Conservation (phyloP, 2,113 vertebrate species). For the Lepus timidus region DNA sequence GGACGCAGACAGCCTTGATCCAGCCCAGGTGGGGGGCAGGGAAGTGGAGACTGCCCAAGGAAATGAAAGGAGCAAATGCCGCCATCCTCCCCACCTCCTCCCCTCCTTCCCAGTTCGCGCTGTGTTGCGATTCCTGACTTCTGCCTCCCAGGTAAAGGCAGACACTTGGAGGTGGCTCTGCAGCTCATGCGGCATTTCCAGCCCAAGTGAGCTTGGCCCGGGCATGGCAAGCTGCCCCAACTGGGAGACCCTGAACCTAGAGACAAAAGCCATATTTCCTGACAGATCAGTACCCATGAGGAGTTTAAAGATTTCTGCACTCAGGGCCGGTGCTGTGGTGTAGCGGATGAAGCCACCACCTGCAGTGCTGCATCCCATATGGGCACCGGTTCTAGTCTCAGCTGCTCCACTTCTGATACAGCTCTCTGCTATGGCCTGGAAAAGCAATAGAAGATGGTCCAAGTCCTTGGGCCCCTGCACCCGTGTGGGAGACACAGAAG, state of each 20-base stretch:
- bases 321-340: no score
- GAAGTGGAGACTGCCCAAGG: conserved; percentile 49
- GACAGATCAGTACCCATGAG: not conserved
- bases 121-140: conserved; percentile 52
- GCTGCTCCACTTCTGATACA: no score
- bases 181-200: conserved; percentile 45
- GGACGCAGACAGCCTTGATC: conserved; percentile 71
- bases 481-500: no score
- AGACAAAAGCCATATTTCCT: conserved; percentile 14
- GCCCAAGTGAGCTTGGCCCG: not conserved
- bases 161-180: not conserved
- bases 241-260: not conserved
- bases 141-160: conserved; percentile 51
- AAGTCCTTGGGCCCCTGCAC: no score
- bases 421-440: no score
- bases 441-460: no score
- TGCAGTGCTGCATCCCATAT: no score
- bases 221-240: not conserved
- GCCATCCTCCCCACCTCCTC: not conserved
- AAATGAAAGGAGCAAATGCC: conserved; percentile 61
- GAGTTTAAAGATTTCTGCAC: not conserved
- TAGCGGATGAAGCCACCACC: no score
- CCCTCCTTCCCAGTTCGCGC: conserved; percentile 6
- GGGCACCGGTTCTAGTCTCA: no score
- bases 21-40: not conserved